phyloP scores from a whole-genome alignment of 2,113 vertebrate genomes.

The Balaeniceps rex region DNA sequence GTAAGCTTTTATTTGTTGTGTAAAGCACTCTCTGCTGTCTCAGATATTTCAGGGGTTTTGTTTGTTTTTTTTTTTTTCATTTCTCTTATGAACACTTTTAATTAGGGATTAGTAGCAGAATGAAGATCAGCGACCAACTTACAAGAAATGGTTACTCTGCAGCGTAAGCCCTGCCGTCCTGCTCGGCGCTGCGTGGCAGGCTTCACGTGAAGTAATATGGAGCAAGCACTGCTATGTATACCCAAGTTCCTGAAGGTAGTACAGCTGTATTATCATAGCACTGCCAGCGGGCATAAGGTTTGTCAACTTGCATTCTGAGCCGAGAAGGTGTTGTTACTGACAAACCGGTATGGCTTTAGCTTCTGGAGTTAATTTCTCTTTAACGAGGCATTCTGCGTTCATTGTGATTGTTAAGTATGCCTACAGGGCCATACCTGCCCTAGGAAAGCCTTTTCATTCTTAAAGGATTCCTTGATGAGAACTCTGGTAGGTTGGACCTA shows the following conservation, averaged over 20 bases:
- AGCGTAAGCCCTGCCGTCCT: neutral
- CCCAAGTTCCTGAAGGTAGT: neutral
- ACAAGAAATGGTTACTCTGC: neutral
- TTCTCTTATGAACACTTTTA: neutral
- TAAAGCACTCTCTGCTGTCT: neutral
- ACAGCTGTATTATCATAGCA: no score
- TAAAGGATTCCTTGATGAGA: neutral
- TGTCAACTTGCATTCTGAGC: neutral
- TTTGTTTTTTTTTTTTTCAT: neutral
- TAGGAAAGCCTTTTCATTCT: neutral
- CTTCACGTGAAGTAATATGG: neutral
- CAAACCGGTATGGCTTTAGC: neutral
- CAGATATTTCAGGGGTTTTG: neutral
- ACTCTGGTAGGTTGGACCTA: neutral
- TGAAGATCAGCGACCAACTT: neutral
- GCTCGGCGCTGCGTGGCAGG: neutral
- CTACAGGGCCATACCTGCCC: neutral
- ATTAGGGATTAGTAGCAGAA: neutral
- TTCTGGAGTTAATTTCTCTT: neutral
- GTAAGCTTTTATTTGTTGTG: neutral
- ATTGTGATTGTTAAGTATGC: neutral
- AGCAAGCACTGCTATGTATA: neutral
- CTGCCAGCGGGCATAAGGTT: fast-evolving
- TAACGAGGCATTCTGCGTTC: neutral
- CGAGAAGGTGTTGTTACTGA: neutral